Percentiles rank a stretch among this genome's conserved stretches.
phyloP scores from a whole-genome alignment of 2,888 invertebrate genomes.

The Nineta flava region DNA sequence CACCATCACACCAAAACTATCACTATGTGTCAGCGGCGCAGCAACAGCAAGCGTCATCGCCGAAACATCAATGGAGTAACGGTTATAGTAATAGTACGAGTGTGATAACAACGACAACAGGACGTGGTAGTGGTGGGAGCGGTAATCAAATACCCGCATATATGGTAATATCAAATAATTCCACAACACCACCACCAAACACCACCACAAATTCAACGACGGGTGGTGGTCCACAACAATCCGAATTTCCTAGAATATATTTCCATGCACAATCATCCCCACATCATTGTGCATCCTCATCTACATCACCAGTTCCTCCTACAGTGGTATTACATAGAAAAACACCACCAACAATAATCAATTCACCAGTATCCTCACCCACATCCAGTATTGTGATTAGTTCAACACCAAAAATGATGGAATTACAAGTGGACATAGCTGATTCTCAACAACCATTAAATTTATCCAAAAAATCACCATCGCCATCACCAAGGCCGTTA shows the following conservation, averaged over 20 bases:
- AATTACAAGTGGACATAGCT: constrained; percentile 70
- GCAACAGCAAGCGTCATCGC: constrained; percentile 16
- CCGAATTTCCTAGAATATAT: constrained; percentile 17
- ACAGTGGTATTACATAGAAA: constrained; percentile 12
- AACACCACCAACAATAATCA: constrained; percentile 23
- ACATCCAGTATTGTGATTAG: constrained; percentile 24
- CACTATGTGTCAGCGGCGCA: constrained; percentile 19
- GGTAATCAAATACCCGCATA: constrained; percentile 17
- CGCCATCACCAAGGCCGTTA: constrained; percentile 52
- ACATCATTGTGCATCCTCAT: constrained; percentile 21
- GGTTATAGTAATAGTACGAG: constrained; percentile 27
- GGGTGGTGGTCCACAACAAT: constrained; percentile 25
- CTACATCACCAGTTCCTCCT: constrained; percentile 22
- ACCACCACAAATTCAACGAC: constrained; percentile 17
- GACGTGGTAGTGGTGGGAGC: constrained; percentile 17
- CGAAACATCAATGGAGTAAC: constrained; percentile 19
- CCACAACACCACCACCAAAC: constrained; percentile 21
- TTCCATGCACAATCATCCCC: constrained; percentile 27
- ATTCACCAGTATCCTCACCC: constrained; percentile 30
- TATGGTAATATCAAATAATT: constrained; percentile 30
- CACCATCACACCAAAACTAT: constrained; percentile 10
- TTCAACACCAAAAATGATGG: constrained; percentile 38
- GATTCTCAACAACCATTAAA: constrained; percentile 72
- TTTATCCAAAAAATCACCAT: constrained; percentile 72
- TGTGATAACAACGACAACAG: constrained; percentile 44